phyloP scores from a whole-genome alignment of 2,113 vertebrate genomes.

The Siniperca knerii region DNA sequence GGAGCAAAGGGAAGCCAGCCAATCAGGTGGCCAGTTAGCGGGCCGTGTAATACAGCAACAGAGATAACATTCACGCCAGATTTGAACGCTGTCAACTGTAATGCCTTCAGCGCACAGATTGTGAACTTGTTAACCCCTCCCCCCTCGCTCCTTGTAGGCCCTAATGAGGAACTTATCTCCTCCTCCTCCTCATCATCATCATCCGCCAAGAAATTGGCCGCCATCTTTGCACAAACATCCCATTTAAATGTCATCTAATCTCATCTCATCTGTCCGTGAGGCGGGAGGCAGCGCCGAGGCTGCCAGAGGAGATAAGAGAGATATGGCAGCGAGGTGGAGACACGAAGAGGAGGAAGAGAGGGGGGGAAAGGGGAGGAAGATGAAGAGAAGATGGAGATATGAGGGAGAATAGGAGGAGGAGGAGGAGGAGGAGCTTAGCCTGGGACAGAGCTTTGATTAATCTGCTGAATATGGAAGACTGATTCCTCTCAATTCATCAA shows the following conservation, averaged over 20 bases:
- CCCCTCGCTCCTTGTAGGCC: slow-evolving; percentile 13
- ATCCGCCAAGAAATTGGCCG: slow-evolving; percentile 10
- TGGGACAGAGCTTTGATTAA: no score
- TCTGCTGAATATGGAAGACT: neutral
- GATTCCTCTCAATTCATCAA: neutral
- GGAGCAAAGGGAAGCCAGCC: slow-evolving; percentile 36
- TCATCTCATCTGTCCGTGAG: slow-evolving; percentile 59
- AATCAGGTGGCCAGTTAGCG: slow-evolving; percentile 48
- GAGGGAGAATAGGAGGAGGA: neutral
- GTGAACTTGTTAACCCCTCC: slow-evolving; percentile 12
- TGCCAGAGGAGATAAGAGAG: slow-evolving; percentile 51
- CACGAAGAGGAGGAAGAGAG: neutral
- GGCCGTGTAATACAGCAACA: slow-evolving; percentile 12
- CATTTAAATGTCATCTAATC: slow-evolving; percentile 69
- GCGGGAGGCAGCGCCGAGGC: slow-evolving; percentile 22
- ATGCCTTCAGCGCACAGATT: slow-evolving; percentile 20
- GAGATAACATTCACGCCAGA: slow-evolving; percentile 48
- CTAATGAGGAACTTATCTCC: slow-evolving; percentile 55
- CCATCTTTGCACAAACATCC: slow-evolving; percentile 56
- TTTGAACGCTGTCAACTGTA: slow-evolving; percentile 40
- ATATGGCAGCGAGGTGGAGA: slow-evolving; percentile 33
- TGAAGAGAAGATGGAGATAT: neutral
- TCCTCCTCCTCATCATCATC: slow-evolving; percentile 19
- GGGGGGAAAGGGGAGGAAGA: neutral
- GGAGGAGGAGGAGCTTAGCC: neutral